These are phyloP conservation scores for Halesus radiatus DNA, from an alignment of 1,140 invertebrate species.

Conservation along the genomic window DNA sequence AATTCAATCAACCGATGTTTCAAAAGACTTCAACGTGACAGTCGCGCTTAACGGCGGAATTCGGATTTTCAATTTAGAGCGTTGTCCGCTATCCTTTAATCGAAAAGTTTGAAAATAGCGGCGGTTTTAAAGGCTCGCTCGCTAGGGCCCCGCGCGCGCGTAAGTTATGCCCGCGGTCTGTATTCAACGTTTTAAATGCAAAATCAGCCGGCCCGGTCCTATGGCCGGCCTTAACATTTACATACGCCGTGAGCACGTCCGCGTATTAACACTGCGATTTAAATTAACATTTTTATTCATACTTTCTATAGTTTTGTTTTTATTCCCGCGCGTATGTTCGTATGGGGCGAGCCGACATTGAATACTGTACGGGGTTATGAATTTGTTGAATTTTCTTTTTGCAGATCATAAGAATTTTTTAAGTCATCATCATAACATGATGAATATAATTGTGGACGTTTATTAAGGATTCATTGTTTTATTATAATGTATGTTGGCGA, in stretches of 20 bases:
- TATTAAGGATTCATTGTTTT: too few species aligned
- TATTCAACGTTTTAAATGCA: slow-evolving; percentile 28
- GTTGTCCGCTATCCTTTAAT: neutral
- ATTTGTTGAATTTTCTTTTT: too few species aligned
- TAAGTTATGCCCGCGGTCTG: slow-evolving; percentile 8
- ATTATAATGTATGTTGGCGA: too few species aligned
- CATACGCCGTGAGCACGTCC: slow-evolving; percentile 7
- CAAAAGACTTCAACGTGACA: neutral
- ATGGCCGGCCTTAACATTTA: neutral
- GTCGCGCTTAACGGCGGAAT: neutral
- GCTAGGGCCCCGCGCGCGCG: neutral
- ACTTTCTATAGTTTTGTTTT: slow-evolving; percentile 21
- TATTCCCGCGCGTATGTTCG: neutral
- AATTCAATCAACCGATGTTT: neutral
- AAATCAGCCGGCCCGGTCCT: neutral
- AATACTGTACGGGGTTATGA: too few species aligned
- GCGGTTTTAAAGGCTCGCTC: slow-evolving; percentile 14
- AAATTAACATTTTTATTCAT: slow-evolving; percentile 25
- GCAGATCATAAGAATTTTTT: too few species aligned
- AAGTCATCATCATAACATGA: too few species aligned
- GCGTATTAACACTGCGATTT: slow-evolving; percentile 31
- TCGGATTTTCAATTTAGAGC: slow-evolving; percentile 1
- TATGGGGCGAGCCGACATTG: too few species aligned
- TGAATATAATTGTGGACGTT: too few species aligned
- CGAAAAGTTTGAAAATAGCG: slow-evolving; percentile 10